Conservation (phyloP, 2,113 vertebrate species). For the Sturnira hondurensis region DNA sequence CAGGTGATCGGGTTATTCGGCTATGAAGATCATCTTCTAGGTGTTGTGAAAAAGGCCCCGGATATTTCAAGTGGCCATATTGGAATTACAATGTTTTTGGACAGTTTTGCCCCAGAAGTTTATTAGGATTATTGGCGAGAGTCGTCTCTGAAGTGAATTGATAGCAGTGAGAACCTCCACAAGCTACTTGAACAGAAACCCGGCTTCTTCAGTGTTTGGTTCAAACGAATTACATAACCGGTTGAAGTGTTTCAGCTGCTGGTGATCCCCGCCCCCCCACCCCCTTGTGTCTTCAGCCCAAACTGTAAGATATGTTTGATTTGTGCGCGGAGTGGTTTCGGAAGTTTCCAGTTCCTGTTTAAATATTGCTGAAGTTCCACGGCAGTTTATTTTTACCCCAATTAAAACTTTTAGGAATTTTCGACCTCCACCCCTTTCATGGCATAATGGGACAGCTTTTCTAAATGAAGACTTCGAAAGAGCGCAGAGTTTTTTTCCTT, state of each 20-base stretch:
- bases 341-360: conserved; percentile 63
- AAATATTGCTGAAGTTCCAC: conserved; percentile 70
- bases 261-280: background rate
- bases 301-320: conserved; percentile 45
- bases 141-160: conserved; percentile 50
- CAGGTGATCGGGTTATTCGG: conserved; percentile 62
- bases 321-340: conserved; percentile 59
- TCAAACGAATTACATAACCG: conserved; percentile 64
- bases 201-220: conserved; percentile 51
- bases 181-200: conserved; percentile 1
- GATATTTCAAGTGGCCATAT: conserved; percentile 67
- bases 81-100: conserved; percentile 59
- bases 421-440: background rate
- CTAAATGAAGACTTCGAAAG: conserved; percentile 77
- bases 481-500: conserved; percentile 63
- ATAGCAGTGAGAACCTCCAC: conserved; percentile 50
- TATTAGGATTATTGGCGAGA: conserved; percentile 44
- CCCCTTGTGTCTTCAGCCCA: conserved; percentile 31
- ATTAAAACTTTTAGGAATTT: conserved; percentile 62
- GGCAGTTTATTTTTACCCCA: conserved; percentile 62
- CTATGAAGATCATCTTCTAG: conserved; percentile 68
- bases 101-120: conserved; percentile 56
- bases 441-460: conserved; percentile 65
- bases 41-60: conserved; percentile 59
- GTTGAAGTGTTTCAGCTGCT: conserved; percentile 58